Conservation (phyloP, 2,888 invertebrate genomes). For the Clanis bilineata region DNA sequence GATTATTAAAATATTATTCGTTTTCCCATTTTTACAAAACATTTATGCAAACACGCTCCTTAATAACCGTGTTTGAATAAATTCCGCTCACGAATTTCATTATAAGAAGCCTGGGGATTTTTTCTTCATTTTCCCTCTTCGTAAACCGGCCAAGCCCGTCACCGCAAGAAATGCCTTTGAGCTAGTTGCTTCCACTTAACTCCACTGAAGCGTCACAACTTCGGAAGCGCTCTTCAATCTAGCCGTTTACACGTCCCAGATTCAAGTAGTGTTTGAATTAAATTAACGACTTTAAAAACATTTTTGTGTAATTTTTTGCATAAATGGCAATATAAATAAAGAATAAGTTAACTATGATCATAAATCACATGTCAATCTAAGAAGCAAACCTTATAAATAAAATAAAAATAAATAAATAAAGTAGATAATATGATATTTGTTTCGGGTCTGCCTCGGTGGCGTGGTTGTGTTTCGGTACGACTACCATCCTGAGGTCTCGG, state of each 20-base stretch:
- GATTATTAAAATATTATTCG: background rate
- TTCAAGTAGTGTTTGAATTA: background rate
- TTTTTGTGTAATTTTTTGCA: too few species aligned
- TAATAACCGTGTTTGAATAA: background rate
- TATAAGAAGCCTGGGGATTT: background rate
- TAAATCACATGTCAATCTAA: too few species aligned
- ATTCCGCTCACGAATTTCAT: background rate
- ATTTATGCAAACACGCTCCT: background rate
- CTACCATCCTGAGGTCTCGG: too few species aligned
- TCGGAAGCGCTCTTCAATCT: conserved; percentile 8
- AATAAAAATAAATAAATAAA: too few species aligned
- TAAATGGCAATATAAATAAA: too few species aligned
- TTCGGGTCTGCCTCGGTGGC: too few species aligned
- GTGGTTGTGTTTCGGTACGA: too few species aligned
- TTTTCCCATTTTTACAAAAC: background rate
- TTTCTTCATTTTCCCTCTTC: background rate
- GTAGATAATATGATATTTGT: too few species aligned
- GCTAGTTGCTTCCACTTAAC: background rate
- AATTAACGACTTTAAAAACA: background rate
- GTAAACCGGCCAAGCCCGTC: background rate
- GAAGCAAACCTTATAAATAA: too few species aligned
- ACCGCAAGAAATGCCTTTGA: conserved; percentile 9
- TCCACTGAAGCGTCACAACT: background rate
- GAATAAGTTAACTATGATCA: too few species aligned
- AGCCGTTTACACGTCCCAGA: background rate